These are phyloP conservation scores for Conus canariensis DNA, from an alignment of 2,888 invertebrate genomes.

Conservation along the genomic window DNA sequence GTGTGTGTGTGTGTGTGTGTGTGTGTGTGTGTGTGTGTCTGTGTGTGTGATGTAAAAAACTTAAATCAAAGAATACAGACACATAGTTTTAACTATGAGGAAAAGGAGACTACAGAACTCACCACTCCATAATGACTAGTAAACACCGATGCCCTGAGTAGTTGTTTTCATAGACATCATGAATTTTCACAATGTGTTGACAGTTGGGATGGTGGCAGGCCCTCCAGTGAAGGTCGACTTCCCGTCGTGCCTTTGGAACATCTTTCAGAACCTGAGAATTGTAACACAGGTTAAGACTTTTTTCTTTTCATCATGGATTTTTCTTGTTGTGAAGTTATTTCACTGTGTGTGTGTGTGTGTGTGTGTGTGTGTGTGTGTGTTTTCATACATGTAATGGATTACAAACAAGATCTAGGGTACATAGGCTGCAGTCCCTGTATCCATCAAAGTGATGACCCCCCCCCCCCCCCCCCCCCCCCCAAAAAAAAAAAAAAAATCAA, in stretches of 20 bases:
- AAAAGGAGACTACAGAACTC: slow-evolving; percentile 54
- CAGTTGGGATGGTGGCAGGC: slow-evolving; percentile 86
- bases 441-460: too few relatives aligned
- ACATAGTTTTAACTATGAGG: too few relatives aligned
- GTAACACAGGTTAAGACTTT: background rate
- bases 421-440: too few relatives aligned
- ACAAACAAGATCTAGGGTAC: too few relatives aligned
- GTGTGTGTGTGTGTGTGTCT: background rate
- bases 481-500: too few relatives aligned
- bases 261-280: slow-evolving; percentile 89
- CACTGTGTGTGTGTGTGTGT: too few relatives aligned
- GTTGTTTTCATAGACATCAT: slow-evolving; percentile 98
- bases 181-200: slow-evolving; percentile 93
- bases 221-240: slow-evolving; percentile 97
- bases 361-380: too few relatives aligned
- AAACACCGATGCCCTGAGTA: slow-evolving; percentile 91
- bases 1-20: slow-evolving; percentile 7
- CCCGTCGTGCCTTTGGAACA: slow-evolving; percentile 93
- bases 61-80: background rate
- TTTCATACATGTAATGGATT: too few relatives aligned
- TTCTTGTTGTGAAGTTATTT: too few relatives aligned
- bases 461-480: too few relatives aligned
- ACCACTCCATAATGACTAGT: slow-evolving; percentile 99
- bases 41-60: background rate
- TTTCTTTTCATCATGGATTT: too few relatives aligned